phyloP scores from a whole-genome alignment of 2,888 invertebrate species.

The Mycogona germanica region DNA sequence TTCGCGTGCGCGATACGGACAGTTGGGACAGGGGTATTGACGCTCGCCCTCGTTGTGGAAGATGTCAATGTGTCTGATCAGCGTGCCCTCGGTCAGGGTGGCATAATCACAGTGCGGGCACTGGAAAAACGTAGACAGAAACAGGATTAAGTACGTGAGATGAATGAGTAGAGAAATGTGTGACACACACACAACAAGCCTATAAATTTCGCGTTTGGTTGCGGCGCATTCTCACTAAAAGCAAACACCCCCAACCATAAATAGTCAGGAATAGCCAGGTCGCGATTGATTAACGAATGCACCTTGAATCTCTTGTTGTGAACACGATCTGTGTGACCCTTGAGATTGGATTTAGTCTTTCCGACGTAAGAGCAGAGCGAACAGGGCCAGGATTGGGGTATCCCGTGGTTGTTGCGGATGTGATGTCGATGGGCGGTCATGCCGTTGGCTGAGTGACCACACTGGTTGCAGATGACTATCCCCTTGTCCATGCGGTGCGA shows the following conservation, averaged over 20 bases:
- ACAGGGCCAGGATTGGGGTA: slow-evolving; percentile 10
- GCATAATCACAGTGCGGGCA: slow-evolving; percentile 13
- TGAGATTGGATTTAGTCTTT: slow-evolving; percentile 14
- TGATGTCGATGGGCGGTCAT: slow-evolving; percentile 13
- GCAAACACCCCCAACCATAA: too few species aligned
- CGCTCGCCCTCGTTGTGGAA: slow-evolving; percentile 16
- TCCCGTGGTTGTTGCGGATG: slow-evolving; percentile 12
- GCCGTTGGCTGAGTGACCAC: slow-evolving; percentile 3
- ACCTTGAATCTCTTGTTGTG: slow-evolving; percentile 17
- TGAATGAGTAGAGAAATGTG: neutral
- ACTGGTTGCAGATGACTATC: slow-evolving; percentile 11
- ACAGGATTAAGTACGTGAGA: neutral
- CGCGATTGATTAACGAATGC: too few species aligned
- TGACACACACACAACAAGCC: neutral
- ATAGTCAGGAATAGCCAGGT: too few species aligned
- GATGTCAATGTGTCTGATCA: slow-evolving; percentile 14
- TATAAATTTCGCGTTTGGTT: too few species aligned
- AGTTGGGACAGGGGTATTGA: slow-evolving; percentile 11
- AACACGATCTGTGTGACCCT: slow-evolving; percentile 11
- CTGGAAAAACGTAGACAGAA: neutral
- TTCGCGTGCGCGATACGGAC: slow-evolving; percentile 17
- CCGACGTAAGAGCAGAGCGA: slow-evolving; percentile 15
- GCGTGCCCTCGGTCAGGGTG: slow-evolving; percentile 4
- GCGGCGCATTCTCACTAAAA: too few species aligned
- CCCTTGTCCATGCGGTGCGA: slow-evolving; percentile 4